Percentiles rank a stretch among this genome's conserved stretches.
Evolutionary conservation across 2,797 vertebrate species (phyloP).

Genomic region (Urophycis tenuis): DNA sequence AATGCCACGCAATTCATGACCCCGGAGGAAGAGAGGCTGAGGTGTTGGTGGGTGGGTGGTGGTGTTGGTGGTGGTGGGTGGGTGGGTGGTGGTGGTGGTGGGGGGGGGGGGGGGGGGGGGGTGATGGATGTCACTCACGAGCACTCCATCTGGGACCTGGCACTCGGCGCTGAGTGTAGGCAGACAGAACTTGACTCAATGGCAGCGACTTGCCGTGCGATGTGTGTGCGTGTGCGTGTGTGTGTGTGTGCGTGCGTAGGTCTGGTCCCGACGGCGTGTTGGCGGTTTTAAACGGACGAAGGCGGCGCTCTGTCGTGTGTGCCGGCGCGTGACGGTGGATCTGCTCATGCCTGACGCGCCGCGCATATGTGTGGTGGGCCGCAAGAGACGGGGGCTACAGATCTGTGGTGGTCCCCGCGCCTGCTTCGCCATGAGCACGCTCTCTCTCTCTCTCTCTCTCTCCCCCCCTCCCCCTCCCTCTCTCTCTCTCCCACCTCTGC

Average conservation of each 20-base stretch:
- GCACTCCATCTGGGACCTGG: not conserved
- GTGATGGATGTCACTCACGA: not conserved
- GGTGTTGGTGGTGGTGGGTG: not conserved
- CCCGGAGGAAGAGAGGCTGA: too few relatives aligned
- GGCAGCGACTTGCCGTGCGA: not conserved
- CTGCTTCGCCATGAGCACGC: constrained; percentile 39
- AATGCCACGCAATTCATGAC: too few relatives aligned
- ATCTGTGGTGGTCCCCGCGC: constrained; percentile 45
- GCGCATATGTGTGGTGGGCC: constrained; percentile 35
- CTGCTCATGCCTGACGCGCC: constrained; percentile 39
- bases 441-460: constrained; percentile 43
- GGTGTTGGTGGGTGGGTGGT: too few relatives aligned
- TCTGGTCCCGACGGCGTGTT: not conserved
- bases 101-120: too few relatives aligned
- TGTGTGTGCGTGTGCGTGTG: too few relatives aligned
- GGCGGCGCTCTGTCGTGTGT: not conserved
- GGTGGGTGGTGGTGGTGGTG: not conserved
- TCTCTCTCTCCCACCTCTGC: constrained; percentile 39
- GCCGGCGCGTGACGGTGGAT: constrained; percentile 46
- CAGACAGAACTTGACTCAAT: constrained; percentile 34
- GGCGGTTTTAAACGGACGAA: constrained; percentile 38
- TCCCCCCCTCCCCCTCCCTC: too few relatives aligned
- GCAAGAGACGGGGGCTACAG: constrained; percentile 38
- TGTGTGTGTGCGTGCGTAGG: too few relatives aligned
- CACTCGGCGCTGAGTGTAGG: constrained; percentile 21